Percentiles rank a stretch among this genome's conserved stretches.
Conservation (phyloP, 2,113 vertebrate species). For the Cettia cetti region DNA sequence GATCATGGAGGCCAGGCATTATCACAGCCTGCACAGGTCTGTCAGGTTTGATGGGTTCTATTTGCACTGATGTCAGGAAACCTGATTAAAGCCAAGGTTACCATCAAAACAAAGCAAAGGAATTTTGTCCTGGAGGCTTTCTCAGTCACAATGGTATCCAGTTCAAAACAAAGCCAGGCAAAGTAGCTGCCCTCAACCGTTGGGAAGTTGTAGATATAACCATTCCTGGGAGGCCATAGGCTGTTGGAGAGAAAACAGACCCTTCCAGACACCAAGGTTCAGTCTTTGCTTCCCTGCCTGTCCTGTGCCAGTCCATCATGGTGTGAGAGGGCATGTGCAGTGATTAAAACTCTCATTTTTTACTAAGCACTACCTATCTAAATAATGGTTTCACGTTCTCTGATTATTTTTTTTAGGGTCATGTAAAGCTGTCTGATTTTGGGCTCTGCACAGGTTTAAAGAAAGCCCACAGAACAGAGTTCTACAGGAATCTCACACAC, state of each 20-base stretch:
- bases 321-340: neutral
- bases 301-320: neutral
- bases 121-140: neutral
- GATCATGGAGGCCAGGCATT: neutral
- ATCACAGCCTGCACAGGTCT: neutral
- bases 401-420: conserved; percentile 77
- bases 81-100: neutral
- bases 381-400: neutral
- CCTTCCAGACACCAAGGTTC: neutral
- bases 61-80: neutral
- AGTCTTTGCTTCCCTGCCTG: neutral
- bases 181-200: neutral
- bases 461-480: conserved; percentile 97
- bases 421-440: conserved; percentile 97
- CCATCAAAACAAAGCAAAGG: neutral
- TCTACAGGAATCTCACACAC: conserved; percentile 96
- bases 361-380: neutral
- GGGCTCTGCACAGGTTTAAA: conserved; percentile 97
- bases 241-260: neutral
- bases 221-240: neutral
- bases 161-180: neutral
- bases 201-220: neutral
- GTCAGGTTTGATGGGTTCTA: neutral
- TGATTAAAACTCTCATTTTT: neutral
- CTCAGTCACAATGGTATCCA: neutral